Evolutionary conservation across 35 echinoderm and acorn worm species (phyloP).

Genomic region (Amphiura filiformis): DNA sequence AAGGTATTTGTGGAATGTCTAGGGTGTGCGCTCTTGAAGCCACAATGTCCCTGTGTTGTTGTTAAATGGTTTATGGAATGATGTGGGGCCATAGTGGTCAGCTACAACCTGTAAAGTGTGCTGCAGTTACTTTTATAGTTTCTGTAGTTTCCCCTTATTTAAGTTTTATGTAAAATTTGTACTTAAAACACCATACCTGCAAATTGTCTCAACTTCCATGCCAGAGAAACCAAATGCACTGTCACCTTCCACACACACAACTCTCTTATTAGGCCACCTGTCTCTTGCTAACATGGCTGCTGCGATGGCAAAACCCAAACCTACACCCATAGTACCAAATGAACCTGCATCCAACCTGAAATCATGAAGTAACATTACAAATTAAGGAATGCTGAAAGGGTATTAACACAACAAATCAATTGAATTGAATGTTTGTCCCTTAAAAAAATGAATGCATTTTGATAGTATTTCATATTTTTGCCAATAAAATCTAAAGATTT

Average conservation of each 20-base stretch:
- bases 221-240: slow-evolving; percentile 99
- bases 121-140: no score
- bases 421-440: not conserved
- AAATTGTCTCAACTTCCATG: slow-evolving; percentile 94
- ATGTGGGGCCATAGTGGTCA: no score
- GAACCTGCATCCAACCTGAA: slow-evolving; percentile 85
- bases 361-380: not conserved
- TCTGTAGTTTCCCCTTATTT: no score
- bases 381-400: not conserved
- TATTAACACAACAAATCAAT: not conserved
- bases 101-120: no score
- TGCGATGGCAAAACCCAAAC: slow-evolving; percentile 86
- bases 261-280: slow-evolving; percentile 75
- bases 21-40: no score
- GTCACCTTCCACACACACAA: slow-evolving; percentile 92
- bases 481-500: no score
- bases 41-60: no score
- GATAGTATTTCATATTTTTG: no score
- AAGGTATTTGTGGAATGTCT: no score
- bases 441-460: no score
- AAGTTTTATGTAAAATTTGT: no score
- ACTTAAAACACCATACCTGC: slow-evolving; percentile 52
- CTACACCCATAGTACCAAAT: slow-evolving; percentile 98
- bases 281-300: slow-evolving; percentile 78
- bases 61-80: no score